phyloP scores from a whole-genome alignment of 2,797 vertebrate species.

The Sebastes ruberrimus region DNA sequence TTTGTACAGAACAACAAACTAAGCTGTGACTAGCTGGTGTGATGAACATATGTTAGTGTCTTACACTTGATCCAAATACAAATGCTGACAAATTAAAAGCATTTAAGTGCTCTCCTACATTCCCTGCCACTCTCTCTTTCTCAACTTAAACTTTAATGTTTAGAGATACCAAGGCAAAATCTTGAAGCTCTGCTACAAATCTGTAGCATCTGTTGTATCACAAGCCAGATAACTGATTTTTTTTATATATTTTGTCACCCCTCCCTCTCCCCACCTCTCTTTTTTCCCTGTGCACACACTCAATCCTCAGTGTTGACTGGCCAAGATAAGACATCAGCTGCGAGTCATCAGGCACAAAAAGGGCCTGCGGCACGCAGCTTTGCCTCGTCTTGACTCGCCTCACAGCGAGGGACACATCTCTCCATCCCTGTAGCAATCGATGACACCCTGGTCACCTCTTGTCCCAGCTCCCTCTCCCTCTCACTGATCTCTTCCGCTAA shows the following conservation, averaged over 20 bases:
- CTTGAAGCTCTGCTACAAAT: constrained; percentile 28
- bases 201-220: constrained; percentile 55
- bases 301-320: constrained; percentile 61
- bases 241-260: not conserved
- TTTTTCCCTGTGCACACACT: constrained; percentile 42
- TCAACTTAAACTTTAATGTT: constrained; percentile 25
- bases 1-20: not conserved
- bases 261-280: constrained; percentile 17
- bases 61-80: constrained; percentile 31
- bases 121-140: constrained; percentile 2
- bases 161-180: not conserved
- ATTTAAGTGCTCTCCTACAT: constrained; percentile 7
- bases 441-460: constrained; percentile 67
- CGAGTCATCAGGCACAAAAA: constrained; percentile 73
- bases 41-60: constrained; percentile 30
- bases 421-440: constrained; percentile 67
- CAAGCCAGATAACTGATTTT: constrained; percentile 40
- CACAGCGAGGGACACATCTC: constrained; percentile 57
- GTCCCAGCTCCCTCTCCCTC: constrained; percentile 32
- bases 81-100: constrained; percentile 36
- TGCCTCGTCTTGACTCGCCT: constrained; percentile 66
- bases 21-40: not conserved
- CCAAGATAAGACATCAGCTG: constrained; percentile 77
- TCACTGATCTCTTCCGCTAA: constrained; percentile 39
- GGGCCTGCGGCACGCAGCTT: constrained; percentile 55